Conservation (phyloP, 2,113 vertebrate genomes). For the Python bivittatus region DNA sequence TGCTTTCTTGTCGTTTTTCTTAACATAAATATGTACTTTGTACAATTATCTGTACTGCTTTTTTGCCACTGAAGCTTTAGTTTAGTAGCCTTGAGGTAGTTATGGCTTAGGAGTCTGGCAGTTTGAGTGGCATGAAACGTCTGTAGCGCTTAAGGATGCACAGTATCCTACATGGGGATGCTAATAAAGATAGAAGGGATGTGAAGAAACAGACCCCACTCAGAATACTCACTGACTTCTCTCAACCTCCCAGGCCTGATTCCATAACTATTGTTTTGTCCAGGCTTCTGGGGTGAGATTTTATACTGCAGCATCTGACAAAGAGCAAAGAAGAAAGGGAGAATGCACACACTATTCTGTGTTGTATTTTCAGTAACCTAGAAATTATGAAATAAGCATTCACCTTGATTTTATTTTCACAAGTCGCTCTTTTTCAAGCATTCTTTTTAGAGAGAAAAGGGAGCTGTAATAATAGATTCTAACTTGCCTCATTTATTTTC, state of each 20-base stretch:
- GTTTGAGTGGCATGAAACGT: slow-evolving; percentile 40
- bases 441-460: slow-evolving; percentile 21
- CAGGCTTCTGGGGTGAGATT: slow-evolving; percentile 71
- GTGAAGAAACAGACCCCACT: slow-evolving; percentile 36
- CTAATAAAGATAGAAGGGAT: slow-evolving; percentile 7
- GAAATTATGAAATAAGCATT: not conserved
- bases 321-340: not conserved
- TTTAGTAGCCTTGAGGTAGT: slow-evolving; percentile 38
- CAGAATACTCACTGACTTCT: slow-evolving; percentile 47
- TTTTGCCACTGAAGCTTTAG: slow-evolving; percentile 42
- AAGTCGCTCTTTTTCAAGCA: slow-evolving; percentile 23
- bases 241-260: slow-evolving; percentile 31
- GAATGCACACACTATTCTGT: not conserved
- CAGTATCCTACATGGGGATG: slow-evolving; percentile 22
- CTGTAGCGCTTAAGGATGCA: slow-evolving; percentile 35
- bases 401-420: not conserved
- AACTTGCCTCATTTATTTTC: slow-evolving; percentile 36
- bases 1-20: slow-evolving; percentile 22
- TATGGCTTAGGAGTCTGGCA: slow-evolving; percentile 41
- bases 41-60: slow-evolving; percentile 33
- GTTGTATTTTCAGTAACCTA: not conserved
- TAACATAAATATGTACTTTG: slow-evolving; percentile 37
- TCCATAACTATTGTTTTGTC: slow-evolving; percentile 57
- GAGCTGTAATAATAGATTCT: not conserved
- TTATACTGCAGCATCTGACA: slow-evolving; percentile 53